A percentile compares a stretch with the other conserved stretches of the same genome.
These are phyloP conservation scores for Macrotis lagotis DNA, from an alignment of 2,113 vertebrate species.

Conservation along the genomic window DNA sequence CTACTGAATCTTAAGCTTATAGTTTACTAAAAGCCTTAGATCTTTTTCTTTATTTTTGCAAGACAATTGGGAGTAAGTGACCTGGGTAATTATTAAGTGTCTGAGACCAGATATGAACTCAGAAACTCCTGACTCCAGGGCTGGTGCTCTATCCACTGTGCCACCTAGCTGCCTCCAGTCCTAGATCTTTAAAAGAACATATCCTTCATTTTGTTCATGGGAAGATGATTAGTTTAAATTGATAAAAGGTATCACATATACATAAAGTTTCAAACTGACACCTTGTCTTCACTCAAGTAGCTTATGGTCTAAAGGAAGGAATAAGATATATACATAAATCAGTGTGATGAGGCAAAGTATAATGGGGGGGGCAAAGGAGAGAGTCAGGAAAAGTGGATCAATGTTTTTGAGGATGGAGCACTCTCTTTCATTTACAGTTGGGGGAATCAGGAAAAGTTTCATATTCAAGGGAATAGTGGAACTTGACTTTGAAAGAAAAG, in stretches of 20 bases:
- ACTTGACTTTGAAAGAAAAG: neutral
- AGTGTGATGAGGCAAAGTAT: neutral
- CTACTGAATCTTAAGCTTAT: neutral
- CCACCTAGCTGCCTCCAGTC: too few species aligned
- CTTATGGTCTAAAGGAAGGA: neutral
- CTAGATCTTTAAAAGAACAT: neutral
- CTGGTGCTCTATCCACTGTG: too few species aligned
- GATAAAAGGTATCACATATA: neutral
- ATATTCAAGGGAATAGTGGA: neutral
- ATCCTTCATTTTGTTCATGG: neutral
- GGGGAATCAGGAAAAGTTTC: neutral
- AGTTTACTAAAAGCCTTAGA: neutral
- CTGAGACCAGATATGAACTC: too few species aligned
- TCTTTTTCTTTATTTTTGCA: too few species aligned
- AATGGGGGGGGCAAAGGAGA: neutral
- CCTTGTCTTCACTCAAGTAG: neutral
- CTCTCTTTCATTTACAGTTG: neutral
- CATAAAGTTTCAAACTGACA: neutral
- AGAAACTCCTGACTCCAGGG: too few species aligned
- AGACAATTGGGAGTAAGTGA: too few species aligned
- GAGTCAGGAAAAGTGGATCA: neutral
- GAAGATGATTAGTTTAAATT: neutral
- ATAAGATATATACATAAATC: neutral
- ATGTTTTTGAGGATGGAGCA: neutral
- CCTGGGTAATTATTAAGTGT: too few species aligned